Conservation (phyloP, 2,888 invertebrate species). For the Drepana falcataria region DNA sequence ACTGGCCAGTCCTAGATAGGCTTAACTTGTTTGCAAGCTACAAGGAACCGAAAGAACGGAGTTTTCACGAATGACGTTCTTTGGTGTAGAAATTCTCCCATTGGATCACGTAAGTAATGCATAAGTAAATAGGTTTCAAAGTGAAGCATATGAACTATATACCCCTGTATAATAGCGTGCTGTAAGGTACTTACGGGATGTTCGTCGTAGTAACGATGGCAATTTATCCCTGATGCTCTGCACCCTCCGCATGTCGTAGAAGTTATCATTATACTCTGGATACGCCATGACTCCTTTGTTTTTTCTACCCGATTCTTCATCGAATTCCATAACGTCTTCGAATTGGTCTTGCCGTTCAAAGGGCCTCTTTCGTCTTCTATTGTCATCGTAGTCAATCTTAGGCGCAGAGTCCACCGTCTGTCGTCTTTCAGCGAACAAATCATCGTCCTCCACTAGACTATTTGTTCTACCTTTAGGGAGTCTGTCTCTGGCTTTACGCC, state of each 20-base stretch:
- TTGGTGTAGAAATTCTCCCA: no score
- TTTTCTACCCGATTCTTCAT: neutral
- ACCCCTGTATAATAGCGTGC: no score
- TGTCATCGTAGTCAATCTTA: neutral
- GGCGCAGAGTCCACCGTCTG: neutral
- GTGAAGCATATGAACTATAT: no score
- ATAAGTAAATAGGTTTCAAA: no score
- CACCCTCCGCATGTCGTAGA: constrained; percentile 56
- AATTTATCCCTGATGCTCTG: constrained; percentile 46
- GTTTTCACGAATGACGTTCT: no score
- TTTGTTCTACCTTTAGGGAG: constrained; percentile 15
- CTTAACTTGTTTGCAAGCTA: no score
- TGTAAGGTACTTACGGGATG: constrained; percentile 36
- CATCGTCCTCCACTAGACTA: constrained; percentile 16
- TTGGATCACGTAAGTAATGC: no score
- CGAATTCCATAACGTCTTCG: neutral
- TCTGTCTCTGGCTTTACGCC: constrained; percentile 48
- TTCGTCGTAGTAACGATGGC: constrained; percentile 36
- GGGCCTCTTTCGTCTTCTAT: neutral
- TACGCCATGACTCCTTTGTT: constrained; percentile 13
- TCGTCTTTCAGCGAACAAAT: constrained; percentile 9
- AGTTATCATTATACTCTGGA: constrained; percentile 41
- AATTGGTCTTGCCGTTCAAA: neutral
- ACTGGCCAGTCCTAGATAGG: no score
- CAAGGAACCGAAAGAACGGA: no score